Evolutionary conservation across 2,113 vertebrate genomes (phyloP).

Genomic region (Mionectes macconnelli): DNA sequence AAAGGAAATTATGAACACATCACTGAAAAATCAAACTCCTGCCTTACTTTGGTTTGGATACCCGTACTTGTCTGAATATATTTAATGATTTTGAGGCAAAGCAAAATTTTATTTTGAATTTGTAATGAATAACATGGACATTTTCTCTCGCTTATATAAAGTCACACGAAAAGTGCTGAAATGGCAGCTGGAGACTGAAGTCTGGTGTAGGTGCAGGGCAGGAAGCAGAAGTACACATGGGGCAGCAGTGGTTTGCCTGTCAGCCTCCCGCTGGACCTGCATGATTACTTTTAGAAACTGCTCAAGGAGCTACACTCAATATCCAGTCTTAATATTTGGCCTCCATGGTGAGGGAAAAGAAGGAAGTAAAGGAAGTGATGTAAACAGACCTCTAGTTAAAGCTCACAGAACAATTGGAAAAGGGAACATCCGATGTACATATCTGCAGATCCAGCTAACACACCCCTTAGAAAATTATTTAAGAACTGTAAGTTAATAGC

Average conservation of each 20-base stretch:
- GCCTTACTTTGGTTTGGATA: neutral
- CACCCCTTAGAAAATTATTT: neutral
- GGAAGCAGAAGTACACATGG: neutral
- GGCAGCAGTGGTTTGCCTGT: neutral
- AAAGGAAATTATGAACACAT: neutral
- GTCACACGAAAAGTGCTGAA: neutral
- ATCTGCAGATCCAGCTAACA: neutral
- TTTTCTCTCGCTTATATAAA: neutral
- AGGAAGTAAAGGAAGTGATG: neutral
- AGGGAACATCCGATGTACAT: neutral
- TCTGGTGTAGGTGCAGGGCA: neutral
- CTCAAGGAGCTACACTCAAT: neutral
- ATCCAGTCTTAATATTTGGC: neutral
- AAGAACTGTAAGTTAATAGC: slow-evolving; percentile 15
- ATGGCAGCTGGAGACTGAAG: neutral
- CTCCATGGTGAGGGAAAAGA: neutral
- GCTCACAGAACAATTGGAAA: neutral
- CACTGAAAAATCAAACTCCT: neutral
- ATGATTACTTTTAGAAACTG: neutral
- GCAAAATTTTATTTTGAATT: neutral
- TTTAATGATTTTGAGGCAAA: neutral
- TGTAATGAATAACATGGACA: neutral
- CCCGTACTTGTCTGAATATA: neutral
- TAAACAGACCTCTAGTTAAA: neutral
- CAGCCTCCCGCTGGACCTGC: neutral